phyloP scores from a whole-genome alignment of 2,888 invertebrate species.

The Clitarchus hookeri region DNA sequence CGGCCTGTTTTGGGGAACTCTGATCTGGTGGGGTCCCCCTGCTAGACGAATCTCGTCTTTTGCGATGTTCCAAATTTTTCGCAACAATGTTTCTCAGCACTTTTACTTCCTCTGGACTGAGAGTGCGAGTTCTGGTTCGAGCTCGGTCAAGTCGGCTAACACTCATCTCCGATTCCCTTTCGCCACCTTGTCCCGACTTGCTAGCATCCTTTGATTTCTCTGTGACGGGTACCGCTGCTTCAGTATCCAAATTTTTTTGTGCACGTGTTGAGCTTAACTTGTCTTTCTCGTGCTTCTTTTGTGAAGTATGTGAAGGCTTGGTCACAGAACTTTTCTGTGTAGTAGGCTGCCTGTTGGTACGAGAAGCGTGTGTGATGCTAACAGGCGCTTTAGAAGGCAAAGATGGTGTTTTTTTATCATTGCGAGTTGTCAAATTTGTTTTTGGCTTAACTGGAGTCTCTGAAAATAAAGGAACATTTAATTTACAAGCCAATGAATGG shows the following conservation, averaged over 20 bases:
- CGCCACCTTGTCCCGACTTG: neutral
- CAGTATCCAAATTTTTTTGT: neutral
- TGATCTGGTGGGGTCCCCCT: neutral
- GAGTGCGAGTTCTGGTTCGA: slow-evolving; percentile 49
- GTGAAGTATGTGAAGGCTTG: neutral
- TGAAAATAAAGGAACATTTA: neutral
- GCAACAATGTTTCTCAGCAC: slow-evolving; percentile 32
- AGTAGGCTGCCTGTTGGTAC: neutral
- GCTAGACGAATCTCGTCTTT: neutral
- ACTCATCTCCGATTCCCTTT: neutral
- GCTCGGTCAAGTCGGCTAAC: slow-evolving; percentile 29
- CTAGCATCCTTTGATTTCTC: slow-evolving; percentile 16
- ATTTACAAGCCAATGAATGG: too few relatives aligned
- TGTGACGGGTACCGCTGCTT: neutral
- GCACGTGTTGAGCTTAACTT: neutral
- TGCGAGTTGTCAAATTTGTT: neutral
- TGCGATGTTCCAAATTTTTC: neutral
- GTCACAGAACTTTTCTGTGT: neutral
- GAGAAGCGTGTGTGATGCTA: neutral
- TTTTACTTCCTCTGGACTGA: slow-evolving; percentile 52
- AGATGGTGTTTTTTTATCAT: neutral
- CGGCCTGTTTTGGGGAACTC: neutral
- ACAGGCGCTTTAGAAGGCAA: neutral
- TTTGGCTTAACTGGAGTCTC: slow-evolving; percentile 22
- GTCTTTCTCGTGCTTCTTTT: neutral